phyloP scores from a whole-genome alignment of 2,797 vertebrate species.

The Hoplostethus mediterraneus region DNA sequence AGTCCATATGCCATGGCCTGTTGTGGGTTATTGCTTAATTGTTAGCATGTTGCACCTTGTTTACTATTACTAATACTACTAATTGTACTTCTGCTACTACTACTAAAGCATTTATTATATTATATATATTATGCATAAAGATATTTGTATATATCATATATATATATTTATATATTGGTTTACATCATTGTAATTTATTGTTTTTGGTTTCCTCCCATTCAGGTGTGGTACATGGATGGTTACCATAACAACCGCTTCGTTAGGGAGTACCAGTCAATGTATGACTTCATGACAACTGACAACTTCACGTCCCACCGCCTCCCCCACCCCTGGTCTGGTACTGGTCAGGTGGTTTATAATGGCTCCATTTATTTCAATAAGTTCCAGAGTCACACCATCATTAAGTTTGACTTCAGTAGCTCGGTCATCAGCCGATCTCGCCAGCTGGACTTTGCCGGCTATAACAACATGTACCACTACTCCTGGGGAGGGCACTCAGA shows the following conservation, averaged over 20 bases:
- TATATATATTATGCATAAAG: not conserved
- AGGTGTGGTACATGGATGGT: conserved; percentile 99
- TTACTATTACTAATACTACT: no score
- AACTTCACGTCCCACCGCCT: conserved; percentile 98
- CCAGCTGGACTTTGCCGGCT: conserved; percentile 94
- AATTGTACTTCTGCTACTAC: no score
- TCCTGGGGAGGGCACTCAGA: conserved; percentile 97
- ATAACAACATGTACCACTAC: conserved; percentile 98
- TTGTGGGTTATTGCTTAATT: no score
- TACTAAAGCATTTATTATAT: not conserved
- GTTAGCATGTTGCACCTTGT: no score
- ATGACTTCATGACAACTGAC: conserved; percentile 93
- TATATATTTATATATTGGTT: not conserved
- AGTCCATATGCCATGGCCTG: no score
- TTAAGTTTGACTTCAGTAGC: conserved; percentile 93
- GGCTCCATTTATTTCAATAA: conserved; percentile 98
- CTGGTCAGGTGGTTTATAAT: conserved; percentile 96
- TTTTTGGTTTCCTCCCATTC: not conserved
- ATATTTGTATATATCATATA: not conserved
- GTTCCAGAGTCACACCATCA: conserved; percentile 97
- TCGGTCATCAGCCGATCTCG: conserved; percentile 92
- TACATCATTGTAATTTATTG: not conserved
- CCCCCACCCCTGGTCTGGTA: conserved; percentile 97
- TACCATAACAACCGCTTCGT: conserved; percentile 99
- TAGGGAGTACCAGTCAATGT: conserved; percentile 93